Evolutionary conservation across 2,888 invertebrate species (phyloP).

Genomic region (Mythimna pallens): DNA sequence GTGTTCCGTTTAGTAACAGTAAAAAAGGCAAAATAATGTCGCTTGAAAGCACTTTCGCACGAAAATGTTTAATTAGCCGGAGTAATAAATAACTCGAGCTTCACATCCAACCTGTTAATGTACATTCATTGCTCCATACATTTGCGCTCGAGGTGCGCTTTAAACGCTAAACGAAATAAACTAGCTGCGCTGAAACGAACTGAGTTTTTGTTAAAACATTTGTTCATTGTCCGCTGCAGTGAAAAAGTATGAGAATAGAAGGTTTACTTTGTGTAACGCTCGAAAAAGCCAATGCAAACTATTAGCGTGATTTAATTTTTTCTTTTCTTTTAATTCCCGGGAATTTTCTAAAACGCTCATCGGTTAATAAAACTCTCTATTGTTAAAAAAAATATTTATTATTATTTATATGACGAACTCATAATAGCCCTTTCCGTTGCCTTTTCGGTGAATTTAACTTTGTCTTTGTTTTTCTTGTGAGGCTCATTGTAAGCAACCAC

Average conservation of each 20-base stretch:
- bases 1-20: neutral
- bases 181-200: constrained; percentile 44
- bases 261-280: neutral
- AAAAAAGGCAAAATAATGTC: constrained; percentile 5
- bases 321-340: no score
- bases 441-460: no score
- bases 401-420: no score
- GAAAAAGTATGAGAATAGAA: neutral
- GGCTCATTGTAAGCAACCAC: no score
- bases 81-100: constrained; percentile 55
- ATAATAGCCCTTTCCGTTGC: no score
- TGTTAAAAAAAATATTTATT: no score
- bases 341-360: no score
- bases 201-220: constrained; percentile 61
- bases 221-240: constrained; percentile 22
- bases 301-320: no score
- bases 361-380: no score
- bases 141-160: constrained; percentile 49
- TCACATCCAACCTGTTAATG: constrained; percentile 59
- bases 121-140: constrained; percentile 62
- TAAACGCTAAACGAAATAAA: constrained; percentile 61
- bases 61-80: constrained; percentile 62
- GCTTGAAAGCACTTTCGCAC: constrained; percentile 26
- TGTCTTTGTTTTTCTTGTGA: no score
- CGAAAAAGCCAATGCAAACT: neutral